A percentile compares a stretch with the other conserved stretches of the same genome.
These are phyloP conservation scores for Pemphigus obesinymphae DNA, from an alignment of 1,140 invertebrate genomes.

Conservation along the genomic window DNA sequence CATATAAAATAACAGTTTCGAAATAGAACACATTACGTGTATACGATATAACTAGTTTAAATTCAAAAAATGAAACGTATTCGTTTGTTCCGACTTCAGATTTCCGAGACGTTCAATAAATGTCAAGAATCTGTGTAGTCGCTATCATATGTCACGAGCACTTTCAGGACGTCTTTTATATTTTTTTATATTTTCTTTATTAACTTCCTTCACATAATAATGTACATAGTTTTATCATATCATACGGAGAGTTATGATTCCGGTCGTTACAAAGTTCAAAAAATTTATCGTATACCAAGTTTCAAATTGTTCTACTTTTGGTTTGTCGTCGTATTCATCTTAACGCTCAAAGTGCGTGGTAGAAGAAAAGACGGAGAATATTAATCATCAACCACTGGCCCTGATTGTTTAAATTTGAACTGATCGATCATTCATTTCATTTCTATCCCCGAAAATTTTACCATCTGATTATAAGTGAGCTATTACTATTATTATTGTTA, in stretches of 20 bases:
- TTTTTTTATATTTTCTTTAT: not conserved
- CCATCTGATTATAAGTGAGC: too few relatives aligned
- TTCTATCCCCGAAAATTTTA: too few relatives aligned
- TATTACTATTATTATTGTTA: too few relatives aligned
- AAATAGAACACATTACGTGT: too few relatives aligned
- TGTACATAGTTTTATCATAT: slow-evolving; percentile 5
- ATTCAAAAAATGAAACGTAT: too few relatives aligned
- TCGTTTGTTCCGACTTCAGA: not conserved
- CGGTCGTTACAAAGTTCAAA: not conserved
- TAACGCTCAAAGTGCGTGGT: not conserved
- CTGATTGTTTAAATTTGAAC: too few relatives aligned
- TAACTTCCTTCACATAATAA: not conserved
- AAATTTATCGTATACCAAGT: not conserved
- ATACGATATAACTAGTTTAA: too few relatives aligned
- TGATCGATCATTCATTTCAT: too few relatives aligned
- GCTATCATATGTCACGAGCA: not conserved
- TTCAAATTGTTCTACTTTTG: not conserved
- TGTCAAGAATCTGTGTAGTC: not conserved
- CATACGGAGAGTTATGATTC: not conserved
- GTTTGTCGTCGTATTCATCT: not conserved
- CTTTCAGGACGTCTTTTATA: not conserved
- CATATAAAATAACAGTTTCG: too few relatives aligned
- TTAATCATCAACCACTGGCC: not conserved
- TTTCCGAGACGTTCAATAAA: not conserved
- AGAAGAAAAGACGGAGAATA: not conserved